Base-by-base conservation (phyloP, 2,888 invertebrate genomes). In the Monopis laevigella region DNA sequence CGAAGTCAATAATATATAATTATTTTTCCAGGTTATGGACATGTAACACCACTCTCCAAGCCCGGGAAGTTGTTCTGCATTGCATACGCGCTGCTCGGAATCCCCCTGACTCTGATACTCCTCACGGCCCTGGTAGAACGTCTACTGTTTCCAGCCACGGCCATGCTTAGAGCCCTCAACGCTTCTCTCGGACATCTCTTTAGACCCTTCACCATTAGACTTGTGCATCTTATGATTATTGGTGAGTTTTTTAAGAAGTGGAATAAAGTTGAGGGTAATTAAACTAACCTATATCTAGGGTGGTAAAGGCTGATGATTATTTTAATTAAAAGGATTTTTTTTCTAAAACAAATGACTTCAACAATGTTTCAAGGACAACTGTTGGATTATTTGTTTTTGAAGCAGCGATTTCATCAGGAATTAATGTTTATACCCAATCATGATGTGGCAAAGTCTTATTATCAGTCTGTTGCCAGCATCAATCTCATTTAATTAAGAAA, bases 21-120 rank as follows among this genome's bases (percentile, higher is more conserved):
- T 18, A n/a, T 4, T 10, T 35, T 49, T 61, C 2, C 70, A 93
- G 93, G 94, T 40, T 96, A 95, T 70, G 95, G 95, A 4, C 91
- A 93, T 67, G 91, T 94, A 40, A 91, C 93, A 0, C 94, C 95
- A 0, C 77, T 93, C 11, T 92, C 93, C 36, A 86, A 89, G 65
- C 88, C 87, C 1, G 95, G 96, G 18, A 94, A 95, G 73, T 73
- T 92, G 42, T 94, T 95, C 80, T 93, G 93, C 71, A 92, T 96
- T 65, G 65, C 91, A 41, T 96, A 92, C 74, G 93, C 93, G 1
- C 70, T 91, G 43, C 80, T 93, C 43, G 91, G 95, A 2, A 94
- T 96, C 49, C 96, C 96, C 0, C 72, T 94, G 58, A 94, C 95
- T 0, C 74, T 96, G 59, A 87, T 94, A 43, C 82, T 95, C 47